Evolutionary conservation across 1,140 invertebrate species (phyloP), one percentile per base, ranked within the genome.

Genomic region (Harlomillsia oculata): DNA sequence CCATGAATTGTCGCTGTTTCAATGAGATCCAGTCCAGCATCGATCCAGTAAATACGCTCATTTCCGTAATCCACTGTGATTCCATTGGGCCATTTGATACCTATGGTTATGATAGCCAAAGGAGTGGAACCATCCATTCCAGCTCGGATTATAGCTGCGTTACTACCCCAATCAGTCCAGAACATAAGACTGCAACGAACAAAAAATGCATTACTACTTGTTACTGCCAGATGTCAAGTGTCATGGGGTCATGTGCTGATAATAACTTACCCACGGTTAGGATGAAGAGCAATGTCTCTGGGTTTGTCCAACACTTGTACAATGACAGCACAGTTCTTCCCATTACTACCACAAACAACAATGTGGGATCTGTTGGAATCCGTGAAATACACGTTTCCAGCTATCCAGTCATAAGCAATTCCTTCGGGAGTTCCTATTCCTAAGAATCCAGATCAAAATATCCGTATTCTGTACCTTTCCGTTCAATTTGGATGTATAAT

Each of bases 1-100:
- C 90, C 90, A 72, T 92, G 81, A 9, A 91, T 76, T 66, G 85
- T 81, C 20, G 84, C 81, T 67, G 82, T 85, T 69, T 91, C 88
- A 53, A 97, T 85, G 23, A 78, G 82, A 59, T 85, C 81, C 0
- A 80, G 82, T 2, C 81, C 80, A 9, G 83, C 82, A 67, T 94
- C 89, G 1, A 85, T 91, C 90, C 87, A 94, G 69, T 89, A 89
- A n/a, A 89, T 75, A 80, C 83, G 66, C 20, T 18, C 26, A 45
- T 48, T 55, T 20, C 53, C 63, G 13, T 57, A 50, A 76, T 76
- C 76, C 75, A 64, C 72, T 73, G 23, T 78, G 56, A 62, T 76
- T 75, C 18, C 71, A 69, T 28, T 72, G 67, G 16, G 80, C 70
- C 51, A 80, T 3, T 76, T 87, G 68, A 82, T 77, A 64, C 85